Percentiles rank a stretch among this genome's conserved stretches.
These are phyloP conservation scores for Emydoidea blandingii DNA, from an alignment of 2,797 vertebrate species.

Conservation along the genomic window DNA sequence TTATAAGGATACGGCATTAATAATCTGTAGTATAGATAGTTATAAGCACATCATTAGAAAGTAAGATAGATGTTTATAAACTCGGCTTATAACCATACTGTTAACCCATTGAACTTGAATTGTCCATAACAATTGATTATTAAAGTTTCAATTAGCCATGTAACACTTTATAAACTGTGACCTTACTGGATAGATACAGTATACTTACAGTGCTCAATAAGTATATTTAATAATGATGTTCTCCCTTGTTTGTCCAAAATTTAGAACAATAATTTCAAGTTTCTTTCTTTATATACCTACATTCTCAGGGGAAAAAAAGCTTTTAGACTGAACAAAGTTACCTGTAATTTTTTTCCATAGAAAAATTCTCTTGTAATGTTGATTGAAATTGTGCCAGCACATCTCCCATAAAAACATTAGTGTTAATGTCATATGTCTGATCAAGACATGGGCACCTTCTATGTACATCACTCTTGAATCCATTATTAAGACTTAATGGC, in stretches of 20 bases:
- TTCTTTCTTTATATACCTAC: constrained; percentile 21
- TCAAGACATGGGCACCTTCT: constrained; percentile 34
- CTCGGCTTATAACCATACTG: not conserved
- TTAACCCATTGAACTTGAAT: not conserved
- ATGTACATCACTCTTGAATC: constrained; percentile 47
- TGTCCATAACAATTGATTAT: not conserved
- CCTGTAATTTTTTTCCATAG: constrained; percentile 44
- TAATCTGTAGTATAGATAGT: not conserved
- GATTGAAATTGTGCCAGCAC: constrained; percentile 63
- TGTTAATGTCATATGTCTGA: constrained; percentile 54
- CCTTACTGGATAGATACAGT: not conserved
- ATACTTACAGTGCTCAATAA: not conserved
- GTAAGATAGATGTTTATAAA: not conserved
- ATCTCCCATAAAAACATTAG: constrained; percentile 54
- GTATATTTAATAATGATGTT: constrained; percentile 41
- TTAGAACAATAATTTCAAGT: not conserved
- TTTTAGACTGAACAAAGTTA: constrained; percentile 50
- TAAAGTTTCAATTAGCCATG: rapidly evolving
- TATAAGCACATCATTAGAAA: not conserved
- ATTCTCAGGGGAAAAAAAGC: constrained; percentile 8
- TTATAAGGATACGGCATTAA: rapidly evolving
- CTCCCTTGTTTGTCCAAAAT: constrained; percentile 24
- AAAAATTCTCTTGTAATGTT: constrained; percentile 44
- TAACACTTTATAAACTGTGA: not conserved
- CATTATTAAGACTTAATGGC: constrained; percentile 67